A percentile compares a stretch with the other conserved stretches of the same genome.
phyloP scores from a whole-genome alignment of 2,797 vertebrate species.

The Coccyzus lansbergi region DNA sequence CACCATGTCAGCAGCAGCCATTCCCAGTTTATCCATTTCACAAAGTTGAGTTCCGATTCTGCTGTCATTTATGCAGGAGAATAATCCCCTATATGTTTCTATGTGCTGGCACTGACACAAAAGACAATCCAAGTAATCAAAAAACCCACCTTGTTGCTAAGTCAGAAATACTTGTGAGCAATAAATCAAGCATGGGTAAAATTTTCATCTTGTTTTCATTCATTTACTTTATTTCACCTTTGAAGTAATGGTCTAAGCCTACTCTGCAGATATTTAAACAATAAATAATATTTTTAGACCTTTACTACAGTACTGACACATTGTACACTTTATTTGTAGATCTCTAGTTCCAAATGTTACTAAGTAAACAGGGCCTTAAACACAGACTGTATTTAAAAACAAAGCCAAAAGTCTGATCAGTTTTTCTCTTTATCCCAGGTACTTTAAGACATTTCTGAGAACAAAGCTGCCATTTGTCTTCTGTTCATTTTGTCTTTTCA shows the following conservation, averaged over 20 bases:
- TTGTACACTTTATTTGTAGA: background rate
- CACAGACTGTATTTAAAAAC: background rate
- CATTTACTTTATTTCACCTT: background rate
- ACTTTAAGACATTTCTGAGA: conserved; percentile 19
- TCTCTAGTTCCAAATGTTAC: background rate
- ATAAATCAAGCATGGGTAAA: background rate
- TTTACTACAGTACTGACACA: background rate
- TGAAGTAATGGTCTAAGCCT: background rate
- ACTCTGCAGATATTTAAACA: background rate
- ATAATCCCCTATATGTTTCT: background rate
- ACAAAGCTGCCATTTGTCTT: conserved; percentile 36
- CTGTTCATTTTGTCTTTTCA: background rate
- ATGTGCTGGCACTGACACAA: background rate
- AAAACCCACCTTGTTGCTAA: background rate
- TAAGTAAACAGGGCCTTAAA: background rate
- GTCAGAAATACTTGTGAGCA: background rate
- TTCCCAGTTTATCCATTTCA: background rate
- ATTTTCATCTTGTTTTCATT: background rate
- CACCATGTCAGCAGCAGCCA: background rate
- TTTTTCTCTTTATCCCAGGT: background rate
- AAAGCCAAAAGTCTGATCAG: background rate
- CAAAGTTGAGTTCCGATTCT: background rate
- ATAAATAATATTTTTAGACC: background rate
- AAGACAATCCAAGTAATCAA: background rate
- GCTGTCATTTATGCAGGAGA: background rate